phyloP scores from a whole-genome alignment of 2,797 vertebrate species.

The Orientallactaga sibirica region DNA sequence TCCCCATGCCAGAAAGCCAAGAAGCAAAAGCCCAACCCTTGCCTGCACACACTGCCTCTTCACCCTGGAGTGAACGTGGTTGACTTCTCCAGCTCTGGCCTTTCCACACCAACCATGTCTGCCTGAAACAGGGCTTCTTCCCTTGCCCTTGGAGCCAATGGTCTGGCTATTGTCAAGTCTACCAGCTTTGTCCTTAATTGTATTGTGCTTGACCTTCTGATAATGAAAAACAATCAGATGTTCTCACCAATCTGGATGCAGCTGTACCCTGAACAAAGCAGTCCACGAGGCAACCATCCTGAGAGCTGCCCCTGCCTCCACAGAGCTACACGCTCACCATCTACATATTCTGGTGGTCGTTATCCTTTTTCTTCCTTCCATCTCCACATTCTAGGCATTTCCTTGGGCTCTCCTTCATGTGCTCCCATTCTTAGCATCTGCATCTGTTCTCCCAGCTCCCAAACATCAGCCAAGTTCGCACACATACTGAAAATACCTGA shows the following conservation, averaged over 20 bases:
- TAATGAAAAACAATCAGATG: background rate
- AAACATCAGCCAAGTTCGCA: background rate
- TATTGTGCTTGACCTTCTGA: background rate
- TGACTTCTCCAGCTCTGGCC: background rate
- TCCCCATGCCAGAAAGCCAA: background rate
- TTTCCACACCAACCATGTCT: background rate
- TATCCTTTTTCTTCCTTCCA: background rate
- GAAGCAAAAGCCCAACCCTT: background rate
- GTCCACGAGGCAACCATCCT: no score
- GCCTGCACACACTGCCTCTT: background rate
- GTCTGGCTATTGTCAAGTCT: background rate
- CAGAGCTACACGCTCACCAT: background rate
- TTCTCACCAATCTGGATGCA: background rate
- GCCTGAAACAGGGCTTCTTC: background rate
- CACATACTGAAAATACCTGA: background rate
- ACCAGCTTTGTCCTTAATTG: background rate
- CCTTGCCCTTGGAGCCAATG: background rate
- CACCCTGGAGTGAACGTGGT: background rate
- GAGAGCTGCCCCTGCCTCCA: background rate
- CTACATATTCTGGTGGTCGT: background rate
- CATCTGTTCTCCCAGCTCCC: background rate
- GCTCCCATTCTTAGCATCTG: background rate
- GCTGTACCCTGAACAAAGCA: background rate
- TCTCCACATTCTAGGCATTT: background rate
- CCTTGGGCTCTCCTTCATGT: background rate